Evolutionary conservation across 2,113 vertebrate species (phyloP).

Genomic region (Balaenoptera acutorostrata): DNA sequence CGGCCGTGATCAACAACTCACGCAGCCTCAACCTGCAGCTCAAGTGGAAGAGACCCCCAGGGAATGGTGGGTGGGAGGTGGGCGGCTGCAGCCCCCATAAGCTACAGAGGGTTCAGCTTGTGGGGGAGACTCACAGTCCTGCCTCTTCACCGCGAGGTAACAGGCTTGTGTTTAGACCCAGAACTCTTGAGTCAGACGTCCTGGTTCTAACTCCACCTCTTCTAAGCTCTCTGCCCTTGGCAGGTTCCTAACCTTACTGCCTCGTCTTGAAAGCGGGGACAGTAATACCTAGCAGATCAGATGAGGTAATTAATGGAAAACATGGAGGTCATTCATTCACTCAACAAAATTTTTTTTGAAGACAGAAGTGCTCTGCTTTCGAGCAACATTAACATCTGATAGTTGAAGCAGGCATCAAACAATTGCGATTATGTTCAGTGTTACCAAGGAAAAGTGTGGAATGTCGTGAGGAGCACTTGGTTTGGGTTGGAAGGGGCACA

Average conservation of each 20-base stretch:
- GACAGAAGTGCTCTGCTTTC: background rate
- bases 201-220: background rate
- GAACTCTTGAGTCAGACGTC: background rate
- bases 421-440: background rate
- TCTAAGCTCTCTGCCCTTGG: background rate
- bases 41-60: conserved; percentile 88
- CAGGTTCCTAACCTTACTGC: background rate
- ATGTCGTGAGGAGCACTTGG: background rate
- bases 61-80: conserved; percentile 79
- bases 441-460: background rate
- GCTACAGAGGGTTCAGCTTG: background rate
- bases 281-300: background rate
- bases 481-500: background rate
- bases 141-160: background rate
- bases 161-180: background rate
- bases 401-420: background rate
- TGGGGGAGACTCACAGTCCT: too few species aligned
- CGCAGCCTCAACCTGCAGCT: conserved; percentile 92
- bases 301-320: background rate
- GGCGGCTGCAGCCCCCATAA: fast-evolving
- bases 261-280: background rate
- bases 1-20: conserved; percentile 83
- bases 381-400: background rate
- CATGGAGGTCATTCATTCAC: background rate
- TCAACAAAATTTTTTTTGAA: background rate